These are phyloP conservation scores for Oreochromis niloticus DNA, from an alignment of 2,113 vertebrate species.

Conservation along the genomic window DNA sequence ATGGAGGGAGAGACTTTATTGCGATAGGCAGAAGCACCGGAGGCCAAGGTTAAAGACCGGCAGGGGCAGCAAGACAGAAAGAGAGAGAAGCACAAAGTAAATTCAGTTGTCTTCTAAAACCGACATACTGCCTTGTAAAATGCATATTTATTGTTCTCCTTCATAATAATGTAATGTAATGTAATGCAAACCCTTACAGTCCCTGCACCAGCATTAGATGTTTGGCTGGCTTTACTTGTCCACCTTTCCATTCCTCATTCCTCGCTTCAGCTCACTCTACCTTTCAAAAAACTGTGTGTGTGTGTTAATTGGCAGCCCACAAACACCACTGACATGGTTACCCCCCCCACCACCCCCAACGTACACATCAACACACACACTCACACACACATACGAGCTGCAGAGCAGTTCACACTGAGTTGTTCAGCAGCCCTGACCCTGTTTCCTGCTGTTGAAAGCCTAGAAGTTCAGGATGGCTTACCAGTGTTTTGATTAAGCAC, in stretches of 20 bases:
- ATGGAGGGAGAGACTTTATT: constrained; percentile 68
- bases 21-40: constrained; percentile 71
- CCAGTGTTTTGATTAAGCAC: constrained; percentile 62
- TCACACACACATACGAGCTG: background rate
- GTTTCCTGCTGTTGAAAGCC: constrained; percentile 54
- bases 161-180: constrained; percentile 15
- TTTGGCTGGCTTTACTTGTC: background rate
- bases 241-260: constrained; percentile 7
- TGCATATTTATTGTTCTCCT: constrained; percentile 42
- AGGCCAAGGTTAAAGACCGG: constrained; percentile 81
- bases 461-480: constrained; percentile 53
- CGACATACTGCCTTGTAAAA: constrained; percentile 49
- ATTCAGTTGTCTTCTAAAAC: constrained; percentile 63
- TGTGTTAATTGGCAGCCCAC: constrained; percentile 51
- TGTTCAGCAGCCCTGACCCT: constrained; percentile 45
- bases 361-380: background rate
- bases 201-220: background rate
- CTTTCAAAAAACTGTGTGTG: constrained; percentile 25
- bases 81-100: constrained; percentile 54
- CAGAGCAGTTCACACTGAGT: constrained; percentile 41
- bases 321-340: background rate
- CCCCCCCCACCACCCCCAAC: background rate
- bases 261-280: background rate
- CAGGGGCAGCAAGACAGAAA: constrained; percentile 49
- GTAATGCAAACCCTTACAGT: constrained; percentile 20